Evolutionary conservation across 2,888 invertebrate species (phyloP), one percentile per base, ranked within the genome.

Genomic region (Pterobdella sp.): DNA sequence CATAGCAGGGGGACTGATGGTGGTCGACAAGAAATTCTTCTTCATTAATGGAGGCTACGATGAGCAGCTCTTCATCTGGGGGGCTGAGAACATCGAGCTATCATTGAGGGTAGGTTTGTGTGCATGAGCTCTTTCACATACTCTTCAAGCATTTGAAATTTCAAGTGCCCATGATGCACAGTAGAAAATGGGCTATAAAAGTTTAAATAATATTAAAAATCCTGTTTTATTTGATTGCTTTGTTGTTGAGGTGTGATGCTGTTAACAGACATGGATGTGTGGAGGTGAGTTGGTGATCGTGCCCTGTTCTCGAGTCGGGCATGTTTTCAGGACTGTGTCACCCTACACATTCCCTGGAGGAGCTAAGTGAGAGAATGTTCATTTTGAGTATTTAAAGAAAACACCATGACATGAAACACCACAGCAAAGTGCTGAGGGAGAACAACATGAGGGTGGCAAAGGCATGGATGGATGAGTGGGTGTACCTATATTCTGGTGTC

Each of bases 61-160:
- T 84, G 90, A 94, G 85, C 97, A 97, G 79, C 97, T 98, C 97
- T 94, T 97, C 85, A 96, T 98, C 81, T 98, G 97, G 97, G 98
- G 97, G 71, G 93, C 92, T 69, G 94, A 94, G 85, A 94, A 94
- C 85, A 87, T 94, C 67, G 94, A 94, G 85, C 92, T 94, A 91
- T 93, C 93, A 81, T 92, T 94, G 85, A 88, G 93, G 88, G 93
- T 93, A 87, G 87, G 87, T 80, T 18, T 36, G 56, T 10, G 10
- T 35, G 10, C 3, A n/a, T 22, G 60, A 18, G 60, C n/a, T n/a
- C n/a, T n/a, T n/a, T n/a, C n/a, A n/a, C n/a, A n/a, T n/a, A n/a
- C n/a, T n/a, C n/a, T n/a, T n/a, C n/a, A n/a, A n/a, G n/a, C n/a
- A n/a, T n/a, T n/a, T n/a, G n/a, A n/a, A n/a, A n/a, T n/a, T n/a